These are phyloP conservation scores for Rhamphomyia laevipes DNA, from an alignment of 2,888 invertebrate genomes.

Conservation along the genomic window DNA sequence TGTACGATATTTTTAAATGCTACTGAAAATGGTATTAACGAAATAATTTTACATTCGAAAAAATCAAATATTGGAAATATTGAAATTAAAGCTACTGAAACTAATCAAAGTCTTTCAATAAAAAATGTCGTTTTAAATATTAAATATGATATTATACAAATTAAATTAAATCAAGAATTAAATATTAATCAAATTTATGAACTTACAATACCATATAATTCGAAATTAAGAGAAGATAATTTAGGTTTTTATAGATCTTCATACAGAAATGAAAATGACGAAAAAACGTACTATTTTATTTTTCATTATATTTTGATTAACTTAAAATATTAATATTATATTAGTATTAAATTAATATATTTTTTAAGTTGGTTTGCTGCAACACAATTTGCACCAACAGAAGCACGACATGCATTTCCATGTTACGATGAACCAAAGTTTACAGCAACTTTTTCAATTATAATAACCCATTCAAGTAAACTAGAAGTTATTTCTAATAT, in stretches of 20 bases:
- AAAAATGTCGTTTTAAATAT: neutral
- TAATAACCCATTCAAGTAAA: slow-evolving; percentile 40
- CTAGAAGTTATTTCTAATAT: slow-evolving; percentile 23
- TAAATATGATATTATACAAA: slow-evolving; percentile 7
- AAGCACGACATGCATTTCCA: slow-evolving; percentile 53
- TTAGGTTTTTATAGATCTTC: slow-evolving; percentile 49
- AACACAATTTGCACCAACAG: slow-evolving; percentile 51
- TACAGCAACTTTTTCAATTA: slow-evolving; percentile 50
- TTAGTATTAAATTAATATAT: too few relatives aligned
- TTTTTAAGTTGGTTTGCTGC: slow-evolving; percentile 36
- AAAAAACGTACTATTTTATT: too few relatives aligned
- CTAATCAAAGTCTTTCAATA: neutral
- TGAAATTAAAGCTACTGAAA: neutral
- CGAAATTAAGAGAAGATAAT: slow-evolving; percentile 44
- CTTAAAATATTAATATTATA: neutral
- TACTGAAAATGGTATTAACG: slow-evolving; percentile 19
- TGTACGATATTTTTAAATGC: slow-evolving; percentile 40
- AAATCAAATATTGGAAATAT: slow-evolving; percentile 4
- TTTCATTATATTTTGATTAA: neutral
- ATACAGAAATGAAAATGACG: slow-evolving; percentile 26
- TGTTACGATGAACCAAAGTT: slow-evolving; percentile 58
- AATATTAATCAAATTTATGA: slow-evolving; percentile 26
- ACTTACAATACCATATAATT: slow-evolving; percentile 43
- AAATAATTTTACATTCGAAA: slow-evolving; percentile 28
- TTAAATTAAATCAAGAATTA: neutral